Percentiles rank a stretch among this genome's conserved stretches.
Conservation (phyloP, 2,888 invertebrate genomes). For the Incurvaria masculella region DNA sequence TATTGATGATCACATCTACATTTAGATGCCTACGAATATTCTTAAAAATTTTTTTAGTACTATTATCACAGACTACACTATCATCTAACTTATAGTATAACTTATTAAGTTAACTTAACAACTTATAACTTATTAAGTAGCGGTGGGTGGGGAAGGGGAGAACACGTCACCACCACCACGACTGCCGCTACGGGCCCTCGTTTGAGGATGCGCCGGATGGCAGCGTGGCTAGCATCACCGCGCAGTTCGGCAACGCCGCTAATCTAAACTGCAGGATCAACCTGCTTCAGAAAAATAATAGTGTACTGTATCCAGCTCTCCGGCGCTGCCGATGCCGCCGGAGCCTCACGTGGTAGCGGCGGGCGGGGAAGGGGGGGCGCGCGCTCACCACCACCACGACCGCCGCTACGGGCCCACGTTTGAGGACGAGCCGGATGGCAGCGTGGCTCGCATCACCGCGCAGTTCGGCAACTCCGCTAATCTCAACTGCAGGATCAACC, state of each 20-base stretch:
- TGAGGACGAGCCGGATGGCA: conserved; percentile 54
- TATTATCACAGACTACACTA: no score
- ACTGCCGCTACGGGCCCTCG: conserved; percentile 66
- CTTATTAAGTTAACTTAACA: no score
- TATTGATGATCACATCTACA: no score
- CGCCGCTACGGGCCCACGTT: conserved; percentile 70
- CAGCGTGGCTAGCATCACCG: conserved; percentile 66
- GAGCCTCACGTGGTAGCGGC: no score
- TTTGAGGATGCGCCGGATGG: conserved; percentile 59
- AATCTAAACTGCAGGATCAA: conserved; percentile 73
- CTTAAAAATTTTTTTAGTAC: no score
- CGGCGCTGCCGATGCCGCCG: no score
- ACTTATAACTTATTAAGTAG: no score
- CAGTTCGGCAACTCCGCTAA: conserved; percentile 70
- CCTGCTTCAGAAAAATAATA: conserved; percentile 70
- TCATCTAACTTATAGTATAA: no score
- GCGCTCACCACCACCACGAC: conserved; percentile 48
- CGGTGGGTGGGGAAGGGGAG: no score
- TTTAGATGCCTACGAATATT: no score
- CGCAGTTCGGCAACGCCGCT: conserved; percentile 69
- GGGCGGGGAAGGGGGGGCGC: no score
- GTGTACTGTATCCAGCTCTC: no score
- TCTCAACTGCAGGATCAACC: conserved; percentile 70
- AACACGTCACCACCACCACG: conserved; percentile 51
- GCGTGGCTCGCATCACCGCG: conserved; percentile 67